Percentiles rank a stretch among this genome's conserved stretches.
Conservation (phyloP, 1,140 invertebrate species). For the Archivesica marissinica region DNA sequence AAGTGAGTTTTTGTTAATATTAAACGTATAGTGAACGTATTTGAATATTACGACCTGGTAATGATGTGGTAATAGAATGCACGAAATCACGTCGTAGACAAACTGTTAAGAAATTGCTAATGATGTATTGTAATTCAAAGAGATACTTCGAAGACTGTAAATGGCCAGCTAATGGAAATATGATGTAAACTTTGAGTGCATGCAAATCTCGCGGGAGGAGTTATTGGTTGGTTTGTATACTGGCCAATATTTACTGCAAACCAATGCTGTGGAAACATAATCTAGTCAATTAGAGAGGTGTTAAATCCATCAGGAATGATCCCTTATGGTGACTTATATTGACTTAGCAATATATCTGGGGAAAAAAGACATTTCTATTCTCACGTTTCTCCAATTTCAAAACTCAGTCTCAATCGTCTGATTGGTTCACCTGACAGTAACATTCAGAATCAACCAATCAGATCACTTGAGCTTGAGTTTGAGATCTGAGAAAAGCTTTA, state of each 20-base stretch:
- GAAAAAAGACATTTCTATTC: not conserved
- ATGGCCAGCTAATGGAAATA: conserved; percentile 34
- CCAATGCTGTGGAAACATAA: conserved; percentile 13
- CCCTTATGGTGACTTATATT: conserved; percentile 20
- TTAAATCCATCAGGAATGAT: conserved; percentile 31
- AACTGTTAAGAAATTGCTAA: conserved; percentile 21
- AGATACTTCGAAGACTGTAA: conserved; percentile 10
- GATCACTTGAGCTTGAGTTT: too few species aligned
- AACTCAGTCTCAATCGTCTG: too few species aligned
- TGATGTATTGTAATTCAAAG: conserved; percentile 40
- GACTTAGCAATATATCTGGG: not conserved
- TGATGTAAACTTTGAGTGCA: conserved; percentile 22
- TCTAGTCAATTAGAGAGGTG: conserved; percentile 41
- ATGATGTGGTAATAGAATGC: not conserved
- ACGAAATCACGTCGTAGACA: not conserved
- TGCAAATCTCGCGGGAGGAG: conserved; percentile 20
- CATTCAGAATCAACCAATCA: too few species aligned
- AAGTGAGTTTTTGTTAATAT: too few species aligned
- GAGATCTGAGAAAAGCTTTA: too few species aligned
- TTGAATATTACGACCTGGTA: too few species aligned
- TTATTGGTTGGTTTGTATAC: conserved; percentile 44
- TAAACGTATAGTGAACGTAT: too few species aligned
- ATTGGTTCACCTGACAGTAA: too few species aligned
- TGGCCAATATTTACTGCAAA: conserved; percentile 20
- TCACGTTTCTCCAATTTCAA: too few species aligned